Percentiles rank a stretch among this genome's conserved stretches.
phyloP scores from a whole-genome alignment of 92 coral and sea anemone species.

The Siderastrea siderea region DNA sequence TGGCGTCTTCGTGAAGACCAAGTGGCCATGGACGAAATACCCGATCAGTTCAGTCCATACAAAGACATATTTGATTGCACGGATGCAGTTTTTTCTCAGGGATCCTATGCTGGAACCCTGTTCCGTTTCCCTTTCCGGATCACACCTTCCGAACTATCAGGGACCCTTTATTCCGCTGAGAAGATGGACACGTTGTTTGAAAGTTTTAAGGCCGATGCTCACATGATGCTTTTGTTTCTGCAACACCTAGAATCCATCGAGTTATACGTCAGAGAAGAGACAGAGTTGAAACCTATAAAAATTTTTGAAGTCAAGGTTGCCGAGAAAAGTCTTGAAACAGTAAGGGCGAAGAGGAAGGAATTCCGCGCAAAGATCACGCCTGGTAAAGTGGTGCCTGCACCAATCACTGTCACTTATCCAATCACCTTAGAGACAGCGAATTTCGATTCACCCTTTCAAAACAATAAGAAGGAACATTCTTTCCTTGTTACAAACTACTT shows the following conservation, averaged over 20 bases:
- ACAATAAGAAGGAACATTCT: too few species aligned
- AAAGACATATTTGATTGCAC: constrained; percentile 36
- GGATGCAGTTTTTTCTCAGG: not conserved
- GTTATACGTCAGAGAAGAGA: constrained; percentile 51
- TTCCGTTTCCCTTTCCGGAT: constrained; percentile 81
- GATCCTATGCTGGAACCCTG: constrained; percentile 62
- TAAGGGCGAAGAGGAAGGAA: constrained; percentile 55
- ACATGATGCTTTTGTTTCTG: constrained; percentile 67
- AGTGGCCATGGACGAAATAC: not conserved
- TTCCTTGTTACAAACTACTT: too few species aligned
- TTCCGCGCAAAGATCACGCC: constrained; percentile 38
- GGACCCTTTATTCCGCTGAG: constrained; percentile 13
- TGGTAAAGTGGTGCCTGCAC: constrained; percentile 11
- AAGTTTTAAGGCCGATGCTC: constrained; percentile 69
- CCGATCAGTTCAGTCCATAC: constrained; percentile 63
- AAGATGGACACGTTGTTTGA: constrained; percentile 52
- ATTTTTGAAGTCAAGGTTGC: constrained; percentile 70
- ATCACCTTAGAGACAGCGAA: constrained; percentile 38
- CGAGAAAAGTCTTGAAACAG: constrained; percentile 52
- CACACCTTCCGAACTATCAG: constrained; percentile 66
- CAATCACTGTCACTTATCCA: constrained; percentile 47
- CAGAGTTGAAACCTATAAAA: constrained; percentile 30
- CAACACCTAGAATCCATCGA: constrained; percentile 70
- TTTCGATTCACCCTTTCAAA: not conserved
- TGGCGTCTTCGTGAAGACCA: constrained; percentile 20